Conservation (phyloP, 2,113 vertebrate genomes). For the Catharus bicknelli region DNA sequence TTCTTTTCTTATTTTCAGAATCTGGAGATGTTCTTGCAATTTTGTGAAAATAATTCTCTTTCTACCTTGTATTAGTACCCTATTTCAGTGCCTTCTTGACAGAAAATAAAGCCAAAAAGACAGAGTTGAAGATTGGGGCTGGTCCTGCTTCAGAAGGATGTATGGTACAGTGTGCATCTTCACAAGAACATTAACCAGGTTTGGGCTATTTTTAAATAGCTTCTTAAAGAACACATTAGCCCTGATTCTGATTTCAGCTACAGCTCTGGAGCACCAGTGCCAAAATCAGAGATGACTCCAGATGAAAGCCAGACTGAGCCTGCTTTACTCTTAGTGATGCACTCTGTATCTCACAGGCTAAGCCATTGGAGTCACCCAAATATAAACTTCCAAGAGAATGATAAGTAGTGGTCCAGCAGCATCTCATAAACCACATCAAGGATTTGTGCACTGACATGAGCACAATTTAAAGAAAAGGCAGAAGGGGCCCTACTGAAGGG, state of each 20-base stretch:
- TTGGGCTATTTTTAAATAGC: not conserved
- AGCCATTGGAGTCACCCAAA: not conserved
- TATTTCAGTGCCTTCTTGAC: not conserved
- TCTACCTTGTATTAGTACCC: not conserved
- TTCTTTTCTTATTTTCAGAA: not conserved
- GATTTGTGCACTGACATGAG: not conserved
- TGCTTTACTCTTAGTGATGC: rapidly evolving
- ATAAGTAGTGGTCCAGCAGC: not conserved
- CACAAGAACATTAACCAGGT: not conserved
- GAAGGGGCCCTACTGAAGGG: not conserved
- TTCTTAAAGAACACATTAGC: not conserved
- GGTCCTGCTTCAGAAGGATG: not conserved
- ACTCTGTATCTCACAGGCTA: rapidly evolving
- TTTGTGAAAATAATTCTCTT: not conserved
- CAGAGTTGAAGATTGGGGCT: not conserved
- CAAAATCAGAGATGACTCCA: not conserved
- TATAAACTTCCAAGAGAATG: not conserved
- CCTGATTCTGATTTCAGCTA: not conserved
- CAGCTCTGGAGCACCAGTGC: not conserved
- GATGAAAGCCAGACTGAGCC: not conserved
- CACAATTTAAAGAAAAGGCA: not conserved
- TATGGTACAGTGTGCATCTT: not conserved
- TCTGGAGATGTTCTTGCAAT: not conserved
- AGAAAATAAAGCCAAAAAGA: not conserved
- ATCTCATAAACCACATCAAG: not conserved